Conservation (phyloP, 1,140 invertebrate species). For the Pissodes strobi region DNA sequence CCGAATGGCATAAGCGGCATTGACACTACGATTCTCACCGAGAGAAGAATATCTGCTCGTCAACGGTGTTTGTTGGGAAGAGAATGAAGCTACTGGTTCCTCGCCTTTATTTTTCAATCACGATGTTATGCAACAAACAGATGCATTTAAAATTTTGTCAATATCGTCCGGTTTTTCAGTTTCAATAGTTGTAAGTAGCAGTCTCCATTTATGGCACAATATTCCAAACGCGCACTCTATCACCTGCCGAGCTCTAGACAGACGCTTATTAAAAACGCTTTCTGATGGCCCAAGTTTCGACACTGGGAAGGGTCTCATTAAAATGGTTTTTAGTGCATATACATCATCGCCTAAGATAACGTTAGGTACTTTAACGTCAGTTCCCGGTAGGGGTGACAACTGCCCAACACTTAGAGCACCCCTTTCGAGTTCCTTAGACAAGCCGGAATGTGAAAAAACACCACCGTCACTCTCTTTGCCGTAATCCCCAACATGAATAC, state of each 20-base stretch:
- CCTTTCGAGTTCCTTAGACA: conserved; percentile 15
- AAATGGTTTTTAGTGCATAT: conserved; percentile 3
- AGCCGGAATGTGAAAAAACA: conserved; percentile 36
- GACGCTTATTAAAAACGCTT: neutral
- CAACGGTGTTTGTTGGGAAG: no score
- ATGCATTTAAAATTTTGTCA: neutral
- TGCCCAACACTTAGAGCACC: neutral
- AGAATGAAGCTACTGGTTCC: no score
- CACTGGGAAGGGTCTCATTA: conserved; percentile 4
- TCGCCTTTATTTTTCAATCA: neutral
- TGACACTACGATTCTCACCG: no score
- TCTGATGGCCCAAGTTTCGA: conserved; percentile 3
- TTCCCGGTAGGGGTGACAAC: neutral
- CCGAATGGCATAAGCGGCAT: no score
- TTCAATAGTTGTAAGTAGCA: neutral
- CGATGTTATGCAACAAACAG: neutral
- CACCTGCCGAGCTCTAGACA: neutral
- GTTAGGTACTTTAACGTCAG: conserved; percentile 18
- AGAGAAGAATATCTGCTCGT: no score
- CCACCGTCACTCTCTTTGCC: conserved; percentile 54
- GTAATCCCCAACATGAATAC: conserved; percentile 56
- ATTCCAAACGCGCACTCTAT: conserved; percentile 3
- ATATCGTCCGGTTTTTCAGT: neutral
- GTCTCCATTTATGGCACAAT: neutral
- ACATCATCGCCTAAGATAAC: conserved; percentile 22